A percentile compares a stretch with the other conserved stretches of the same genome.
Evolutionary conservation across 2,113 vertebrate genomes (phyloP).

Genomic region (Rutilus rutilus): DNA sequence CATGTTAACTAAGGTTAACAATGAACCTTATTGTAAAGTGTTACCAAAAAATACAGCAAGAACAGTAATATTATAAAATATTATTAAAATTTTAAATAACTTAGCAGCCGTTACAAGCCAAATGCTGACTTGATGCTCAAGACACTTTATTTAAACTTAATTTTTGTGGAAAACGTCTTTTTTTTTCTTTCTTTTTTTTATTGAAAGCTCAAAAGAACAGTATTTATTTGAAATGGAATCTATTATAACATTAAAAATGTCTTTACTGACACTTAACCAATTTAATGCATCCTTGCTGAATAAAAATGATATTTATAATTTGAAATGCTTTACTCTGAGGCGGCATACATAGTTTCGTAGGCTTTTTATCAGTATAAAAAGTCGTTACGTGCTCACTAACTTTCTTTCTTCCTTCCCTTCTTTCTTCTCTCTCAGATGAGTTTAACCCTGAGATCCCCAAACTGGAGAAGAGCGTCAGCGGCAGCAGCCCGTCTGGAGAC

Average conservation of each 20-base stretch:
- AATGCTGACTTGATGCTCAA: no score
- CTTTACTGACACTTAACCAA: background rate
- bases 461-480: constrained; percentile 95
- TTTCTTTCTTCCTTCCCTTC: constrained; percentile 32
- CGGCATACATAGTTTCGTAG: background rate
- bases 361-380: background rate
- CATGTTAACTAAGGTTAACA: no score
- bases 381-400: constrained; percentile 10
- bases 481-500: constrained; percentile 91
- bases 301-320: background rate
- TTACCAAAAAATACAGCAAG: no score
- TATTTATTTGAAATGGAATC: no score
- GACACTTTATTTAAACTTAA: no score
- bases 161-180: background rate
- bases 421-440: constrained; percentile 77
- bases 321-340: background rate
- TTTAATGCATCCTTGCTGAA: background rate
- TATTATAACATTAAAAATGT: background rate
- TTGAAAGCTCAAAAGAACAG: background rate
- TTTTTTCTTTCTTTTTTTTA: no score
- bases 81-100: no score
- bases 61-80: no score
- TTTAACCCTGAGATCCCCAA: constrained; percentile 93
- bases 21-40: no score
- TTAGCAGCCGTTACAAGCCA: no score